These are phyloP conservation scores for Centroberyx gerrardi DNA, from an alignment of 2,797 vertebrate genomes.

Conservation along the genomic window DNA sequence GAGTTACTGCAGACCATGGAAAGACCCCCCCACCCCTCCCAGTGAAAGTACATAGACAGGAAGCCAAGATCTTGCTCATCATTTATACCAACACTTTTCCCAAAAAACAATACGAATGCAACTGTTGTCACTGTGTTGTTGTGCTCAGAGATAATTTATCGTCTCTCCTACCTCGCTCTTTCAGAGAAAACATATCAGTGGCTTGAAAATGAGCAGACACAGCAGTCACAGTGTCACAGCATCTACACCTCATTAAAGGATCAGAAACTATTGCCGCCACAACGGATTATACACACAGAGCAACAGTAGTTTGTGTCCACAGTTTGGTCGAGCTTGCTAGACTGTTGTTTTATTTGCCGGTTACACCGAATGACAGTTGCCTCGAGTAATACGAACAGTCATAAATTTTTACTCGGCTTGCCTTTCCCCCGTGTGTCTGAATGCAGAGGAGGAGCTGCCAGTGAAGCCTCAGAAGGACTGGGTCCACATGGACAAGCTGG, in stretches of 20 bases:
- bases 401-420: not conserved
- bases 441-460: conserved; percentile 85
- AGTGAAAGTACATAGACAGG: conserved; percentile 18
- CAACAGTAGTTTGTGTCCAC: not conserved
- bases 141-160: not conserved
- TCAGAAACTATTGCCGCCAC: not conserved
- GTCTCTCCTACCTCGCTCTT: not conserved
- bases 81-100: conserved; percentile 4
- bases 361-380: not conserved
- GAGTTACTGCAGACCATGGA: conserved; percentile 61
- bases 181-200: not conserved
- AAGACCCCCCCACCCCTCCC: conserved; percentile 21
- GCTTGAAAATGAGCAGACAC: too few relatives aligned
- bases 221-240: not conserved
- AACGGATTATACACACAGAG: not conserved
- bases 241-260: not conserved
- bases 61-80: conserved; percentile 5
- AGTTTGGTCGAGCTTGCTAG: not conserved
- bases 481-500: conserved; percentile 96
- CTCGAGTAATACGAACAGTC: not conserved
- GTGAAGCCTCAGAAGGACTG: conserved; percentile 92
- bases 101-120: not conserved
- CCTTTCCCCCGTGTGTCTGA: conserved; percentile 1
- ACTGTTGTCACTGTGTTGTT: conserved; percentile 2
- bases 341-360: too few relatives aligned